Evolutionary conservation across 2,888 invertebrate genomes (phyloP), one percentile per base, ranked within the genome.

Genomic region (Papilio gigon): DNA sequence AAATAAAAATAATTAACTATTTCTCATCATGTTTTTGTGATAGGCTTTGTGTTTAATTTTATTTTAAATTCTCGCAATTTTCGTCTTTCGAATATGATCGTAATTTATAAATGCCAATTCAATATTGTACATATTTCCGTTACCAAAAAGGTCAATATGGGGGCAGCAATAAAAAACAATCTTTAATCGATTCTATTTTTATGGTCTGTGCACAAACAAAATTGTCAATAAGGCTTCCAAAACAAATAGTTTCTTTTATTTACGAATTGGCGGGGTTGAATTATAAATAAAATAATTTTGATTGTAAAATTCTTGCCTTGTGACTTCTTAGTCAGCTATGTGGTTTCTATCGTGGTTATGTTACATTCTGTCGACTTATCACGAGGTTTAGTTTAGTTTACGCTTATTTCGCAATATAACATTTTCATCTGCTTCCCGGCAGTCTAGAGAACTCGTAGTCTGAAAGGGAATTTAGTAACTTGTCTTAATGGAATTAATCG

Each of bases 401-500:
- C 11, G 14, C 2, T 14, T 40, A 40, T 14, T 40, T 12, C n/a
- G 4, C n/a, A 40, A 40, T 14, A 35, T 35, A 35, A 35, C 1
- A n/a, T 40, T n/a, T 40, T 40, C 40, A 8, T n/a, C 44, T 8
- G 17, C 0, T 44, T 44, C 44, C 8, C 20, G 17, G 8, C 6
- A 20, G 9, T 12, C 47, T 4, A 20, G 47, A 22, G 22, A 47
- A 11, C 4, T 12, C 1, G 22, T 47, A 12, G n/a, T 22, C 47
- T 11, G 47, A 47, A 14, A 56, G n/a, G 53, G 6, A 30, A n/a
- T 9, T 30, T 4, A 1, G 1, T 0, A 53, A 8, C 6, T 22
- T 59, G 5, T 67, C 12, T 11, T 1, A 22, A 68, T 68, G 68
- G 63, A 64, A 25, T 59, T 53, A 14, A 50, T 67, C n/a, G 42